A percentile compares a stretch with the other conserved stretches of the same genome.
These are phyloP conservation scores for Dascyllus trimaculatus DNA, from an alignment of 2,113 vertebrate species.

Conservation along the genomic window DNA sequence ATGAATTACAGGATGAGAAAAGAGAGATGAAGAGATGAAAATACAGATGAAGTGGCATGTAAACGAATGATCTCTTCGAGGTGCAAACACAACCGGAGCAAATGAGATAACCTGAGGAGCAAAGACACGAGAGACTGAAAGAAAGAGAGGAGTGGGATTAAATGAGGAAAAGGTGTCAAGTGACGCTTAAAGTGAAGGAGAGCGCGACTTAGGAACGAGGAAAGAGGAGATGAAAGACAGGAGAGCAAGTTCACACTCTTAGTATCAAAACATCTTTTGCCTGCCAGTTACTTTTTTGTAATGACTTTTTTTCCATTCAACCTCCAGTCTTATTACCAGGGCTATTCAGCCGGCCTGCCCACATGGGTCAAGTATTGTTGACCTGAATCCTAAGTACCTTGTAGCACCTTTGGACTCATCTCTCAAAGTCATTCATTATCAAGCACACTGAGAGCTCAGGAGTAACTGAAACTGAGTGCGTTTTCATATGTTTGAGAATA, in stretches of 20 bases:
- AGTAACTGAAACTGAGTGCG: not conserved
- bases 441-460: not conserved
- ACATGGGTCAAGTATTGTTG: slow-evolving; percentile 65
- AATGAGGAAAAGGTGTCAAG: slow-evolving; percentile 27
- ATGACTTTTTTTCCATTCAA: slow-evolving; percentile 58
- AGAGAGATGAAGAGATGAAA: slow-evolving; percentile 35
- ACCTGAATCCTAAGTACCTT: slow-evolving; percentile 71
- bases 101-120: slow-evolving; percentile 53
- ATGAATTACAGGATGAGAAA: slow-evolving; percentile 42
- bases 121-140: slow-evolving; percentile 18
- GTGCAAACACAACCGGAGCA: slow-evolving; percentile 35
- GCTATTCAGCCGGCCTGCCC: slow-evolving; percentile 42
- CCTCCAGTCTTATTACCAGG: slow-evolving; percentile 51
- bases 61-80: slow-evolving; percentile 51
- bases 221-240: slow-evolving; percentile 30
- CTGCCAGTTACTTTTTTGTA: slow-evolving; percentile 42
- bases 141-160: slow-evolving; percentile 30
- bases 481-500: slow-evolving; percentile 19
- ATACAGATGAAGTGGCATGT: slow-evolving; percentile 56
- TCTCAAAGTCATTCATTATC: slow-evolving; percentile 58
- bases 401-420: slow-evolving; percentile 40
- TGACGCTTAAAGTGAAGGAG: slow-evolving; percentile 41
- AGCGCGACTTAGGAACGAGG: slow-evolving; percentile 24
- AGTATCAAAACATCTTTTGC: slow-evolving; percentile 35
- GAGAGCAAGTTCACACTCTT: slow-evolving; percentile 29